Evolutionary conservation across 2,888 invertebrate genomes (phyloP), one percentile per base, ranked within the genome.

Genomic region (Geophilus truncorum): DNA sequence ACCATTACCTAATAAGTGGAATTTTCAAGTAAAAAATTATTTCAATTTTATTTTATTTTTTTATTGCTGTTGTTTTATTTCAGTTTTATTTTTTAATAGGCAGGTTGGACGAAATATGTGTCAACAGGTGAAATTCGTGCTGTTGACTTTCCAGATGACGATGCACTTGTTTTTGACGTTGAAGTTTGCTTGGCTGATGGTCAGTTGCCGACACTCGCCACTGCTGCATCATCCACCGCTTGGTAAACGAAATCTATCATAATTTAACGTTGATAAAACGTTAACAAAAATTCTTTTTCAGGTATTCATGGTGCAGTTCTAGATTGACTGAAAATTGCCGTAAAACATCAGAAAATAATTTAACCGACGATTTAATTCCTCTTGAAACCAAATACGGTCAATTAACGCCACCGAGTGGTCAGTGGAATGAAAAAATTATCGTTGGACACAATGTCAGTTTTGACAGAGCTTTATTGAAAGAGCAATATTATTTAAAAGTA

Each of bases 381-480:
- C 85, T 97, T 79, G 95, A 94, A 86, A 92, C 92, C 15, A 87
- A 86, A 81, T 84, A 86, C 0, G 84, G 83, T 32, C 86, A 88
- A 75, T 15, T 15, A 12, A 80, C 78, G 18, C 18, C 77, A 51
- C n/a, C 40, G 21, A 62, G 15, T 7, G 9, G 81, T 9, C 80
- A 83, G 2, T 84, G 84, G 81, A 81, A 81, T 45, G 84, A 85
- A 78, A 85, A 87, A 79, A 88, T 98, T 34, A 89, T 98, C 15
- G 90, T 99, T 6, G 98, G 98, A 0, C 99, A 99, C 87, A 98
- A 98, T 89, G 97, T 98, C 0, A 94, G 95, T 0, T 99, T 92
- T 87, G 99, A 99, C 88, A 89, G 99, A 84, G 91, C 94, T 0
- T 91, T 93, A 85, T 91, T 98, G 51, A 94, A 92, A 84, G 98